Base-by-base conservation (phyloP, 2,113 vertebrate genomes). In the Cryptomyrus ogoouensis region DNA sequence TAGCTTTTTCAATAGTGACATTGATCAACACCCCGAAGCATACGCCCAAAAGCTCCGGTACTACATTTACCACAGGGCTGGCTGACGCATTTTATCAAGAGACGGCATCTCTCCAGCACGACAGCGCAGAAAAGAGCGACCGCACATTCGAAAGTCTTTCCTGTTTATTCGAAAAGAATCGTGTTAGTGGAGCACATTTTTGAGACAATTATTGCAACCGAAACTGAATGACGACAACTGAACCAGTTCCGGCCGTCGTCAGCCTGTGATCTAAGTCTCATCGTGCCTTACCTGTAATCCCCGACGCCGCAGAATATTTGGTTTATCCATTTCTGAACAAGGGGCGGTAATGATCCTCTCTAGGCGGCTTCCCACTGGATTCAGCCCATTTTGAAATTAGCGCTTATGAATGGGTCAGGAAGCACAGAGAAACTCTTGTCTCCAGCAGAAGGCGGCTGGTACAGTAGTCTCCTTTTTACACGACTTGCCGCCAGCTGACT, bases 271-370 rank as follows among this genome's bases (percentile, higher is more conserved):
- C 35, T 35, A 3, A 27, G 13, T 35, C n/a, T 56, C 12, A 87
- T 24, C n/a, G 50, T 9, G 31, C n/a, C 42, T n/a, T 83, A 90
- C 90, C 90, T 90, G 87, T 3, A 90, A 24, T 62, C 90, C 90
- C 7, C 90, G 90, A 58, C 90, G 90, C 56, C 90, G 88, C 39
- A 90, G 39, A 83, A 90, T 90, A 31, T 88, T 88, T 62, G 87
- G 70, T n/a, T 90, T 86, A 80, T 90, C 90, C 90, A 90, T 90
- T 62, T 87, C 19, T 9, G 47, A 88, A 56, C n/a, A 12, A 39
- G 27, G 7, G 17, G 24, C n/a, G 44, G 39, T 21, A 56, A 83
- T 47, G 47, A n/a, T n/a, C 9, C 44, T 70, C 35, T 53, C 12
- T 24, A 31, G 88, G 15, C 50, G 49, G 39, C 53, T 47, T 44